These are phyloP conservation scores for Ophion slaviceki DNA, from an alignment of 2,888 invertebrate species.

Conservation along the genomic window DNA sequence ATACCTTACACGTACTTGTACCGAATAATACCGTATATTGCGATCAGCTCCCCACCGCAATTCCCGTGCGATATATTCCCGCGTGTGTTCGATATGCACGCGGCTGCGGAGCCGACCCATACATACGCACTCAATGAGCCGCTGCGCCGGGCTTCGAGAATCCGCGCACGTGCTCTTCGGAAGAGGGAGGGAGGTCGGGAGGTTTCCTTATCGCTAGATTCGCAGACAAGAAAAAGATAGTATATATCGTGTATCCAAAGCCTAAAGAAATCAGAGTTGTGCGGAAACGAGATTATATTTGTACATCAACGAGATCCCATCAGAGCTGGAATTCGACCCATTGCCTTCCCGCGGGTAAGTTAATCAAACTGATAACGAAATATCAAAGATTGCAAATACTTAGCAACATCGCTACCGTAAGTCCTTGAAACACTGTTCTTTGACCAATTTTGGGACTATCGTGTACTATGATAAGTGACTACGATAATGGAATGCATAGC, in stretches of 20 bases:
- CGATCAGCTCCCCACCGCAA: slow-evolving; percentile 62
- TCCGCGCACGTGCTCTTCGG: slow-evolving; percentile 61
- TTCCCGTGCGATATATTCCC: slow-evolving; percentile 46
- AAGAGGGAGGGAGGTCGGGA: slow-evolving; percentile 50
- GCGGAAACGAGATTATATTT: background rate
- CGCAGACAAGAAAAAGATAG: slow-evolving; percentile 64
- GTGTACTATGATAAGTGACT: too few relatives aligned
- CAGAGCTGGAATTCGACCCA: background rate
- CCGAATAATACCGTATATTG: slow-evolving; percentile 56
- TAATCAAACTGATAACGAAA: too few relatives aligned
- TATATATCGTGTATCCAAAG: background rate
- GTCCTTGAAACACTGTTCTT: too few relatives aligned
- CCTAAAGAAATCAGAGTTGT: background rate
- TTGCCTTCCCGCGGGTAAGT: too few relatives aligned
- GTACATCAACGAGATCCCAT: background rate
- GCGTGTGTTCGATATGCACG: slow-evolving; percentile 4
- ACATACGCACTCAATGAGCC: slow-evolving; percentile 37
- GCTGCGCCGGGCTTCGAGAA: slow-evolving; percentile 52
- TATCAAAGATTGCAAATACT: too few relatives aligned
- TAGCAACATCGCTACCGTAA: too few relatives aligned
- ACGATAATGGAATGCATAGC: too few relatives aligned
- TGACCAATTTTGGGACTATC: too few relatives aligned
- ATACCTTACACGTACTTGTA: slow-evolving; percentile 68
- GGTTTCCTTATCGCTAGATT: slow-evolving; percentile 36
- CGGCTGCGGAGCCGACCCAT: background rate